Conservation (phyloP, 2,888 invertebrate genomes). For the Trypoxylon attenuatum region DNA sequence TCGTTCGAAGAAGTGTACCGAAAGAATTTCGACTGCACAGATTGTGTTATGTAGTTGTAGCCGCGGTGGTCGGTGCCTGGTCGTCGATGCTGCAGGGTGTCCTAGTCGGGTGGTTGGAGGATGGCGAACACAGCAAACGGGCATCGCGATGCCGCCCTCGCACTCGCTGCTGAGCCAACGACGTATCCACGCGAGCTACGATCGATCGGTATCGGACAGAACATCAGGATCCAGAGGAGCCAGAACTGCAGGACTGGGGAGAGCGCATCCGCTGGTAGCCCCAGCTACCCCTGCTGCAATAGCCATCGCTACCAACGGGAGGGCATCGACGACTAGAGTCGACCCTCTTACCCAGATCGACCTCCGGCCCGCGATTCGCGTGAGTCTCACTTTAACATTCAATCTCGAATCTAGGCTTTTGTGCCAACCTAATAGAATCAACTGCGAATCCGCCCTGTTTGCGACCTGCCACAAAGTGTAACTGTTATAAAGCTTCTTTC, state of each 20-base stretch:
- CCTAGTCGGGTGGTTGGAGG: slow-evolving; percentile 11
- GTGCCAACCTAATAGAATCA: too few species aligned
- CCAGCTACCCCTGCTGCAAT: slow-evolving; percentile 25
- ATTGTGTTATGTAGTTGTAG: too few species aligned
- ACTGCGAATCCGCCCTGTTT: too few species aligned
- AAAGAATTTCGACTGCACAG: too few species aligned
- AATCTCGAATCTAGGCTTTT: too few species aligned
- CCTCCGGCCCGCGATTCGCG: slow-evolving; percentile 36
- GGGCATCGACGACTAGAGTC: slow-evolving; percentile 43
- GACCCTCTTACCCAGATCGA: slow-evolving; percentile 17
- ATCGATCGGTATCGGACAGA: slow-evolving; percentile 56
- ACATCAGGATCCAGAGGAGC: slow-evolving; percentile 46
- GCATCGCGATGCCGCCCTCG: slow-evolving; percentile 44
- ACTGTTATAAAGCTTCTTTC: too few species aligned
- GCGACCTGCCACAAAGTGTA: too few species aligned
- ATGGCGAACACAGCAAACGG: slow-evolving; percentile 41
- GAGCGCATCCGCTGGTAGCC: slow-evolving; percentile 19
- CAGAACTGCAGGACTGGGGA: slow-evolving; percentile 20
- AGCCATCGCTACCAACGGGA: slow-evolving; percentile 40
- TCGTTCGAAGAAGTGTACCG: too few species aligned
- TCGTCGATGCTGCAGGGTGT: neutral
- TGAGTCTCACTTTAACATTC: too few species aligned
- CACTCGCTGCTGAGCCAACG: slow-evolving; percentile 37
- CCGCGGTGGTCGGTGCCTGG: too few species aligned
- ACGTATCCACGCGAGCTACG: slow-evolving; percentile 45